Evolutionary conservation across 2,113 vertebrate genomes (phyloP).

Genomic region (Phaetusa simplex): DNA sequence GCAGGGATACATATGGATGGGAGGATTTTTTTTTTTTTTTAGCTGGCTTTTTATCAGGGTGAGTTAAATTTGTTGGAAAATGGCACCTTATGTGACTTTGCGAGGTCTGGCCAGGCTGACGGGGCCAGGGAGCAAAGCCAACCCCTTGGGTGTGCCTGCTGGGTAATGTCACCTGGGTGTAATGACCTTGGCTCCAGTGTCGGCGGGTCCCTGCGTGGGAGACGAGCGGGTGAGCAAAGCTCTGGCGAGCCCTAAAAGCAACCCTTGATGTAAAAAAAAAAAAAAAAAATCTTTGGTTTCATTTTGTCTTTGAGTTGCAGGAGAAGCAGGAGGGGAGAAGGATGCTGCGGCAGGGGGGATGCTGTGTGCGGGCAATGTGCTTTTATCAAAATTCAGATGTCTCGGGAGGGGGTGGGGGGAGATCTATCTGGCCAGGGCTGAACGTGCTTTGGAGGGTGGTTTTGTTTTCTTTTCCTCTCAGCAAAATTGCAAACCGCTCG

Average conservation of each 20-base stretch:
- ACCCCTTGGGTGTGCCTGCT: neutral
- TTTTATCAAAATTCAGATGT: neutral
- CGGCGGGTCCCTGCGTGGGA: fast-evolving
- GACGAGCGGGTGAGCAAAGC: fast-evolving
- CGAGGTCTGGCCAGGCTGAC: neutral
- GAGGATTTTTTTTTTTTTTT: neutral
- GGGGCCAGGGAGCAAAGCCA: conserved; percentile 25
- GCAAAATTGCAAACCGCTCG: neutral
- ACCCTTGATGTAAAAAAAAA: neutral
- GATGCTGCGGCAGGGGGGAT: neutral
- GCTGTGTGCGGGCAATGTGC: fast-evolving
- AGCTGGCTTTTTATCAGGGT: neutral
- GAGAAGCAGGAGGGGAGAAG: neutral
- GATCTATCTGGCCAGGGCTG: neutral
- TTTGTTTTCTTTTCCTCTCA: neutral
- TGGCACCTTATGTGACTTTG: neutral
- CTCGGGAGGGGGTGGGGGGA: neutral
- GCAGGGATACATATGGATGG: neutral
- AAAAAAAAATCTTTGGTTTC: neutral
- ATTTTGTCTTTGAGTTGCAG: neutral
- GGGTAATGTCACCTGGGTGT: neutral
- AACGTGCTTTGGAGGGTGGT: neutral
- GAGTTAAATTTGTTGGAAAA: neutral
- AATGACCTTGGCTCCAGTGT: neutral
- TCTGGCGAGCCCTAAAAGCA: neutral